Evolutionary conservation across 2,113 vertebrate genomes (phyloP).

Genomic region (Trinectes maculatus): DNA sequence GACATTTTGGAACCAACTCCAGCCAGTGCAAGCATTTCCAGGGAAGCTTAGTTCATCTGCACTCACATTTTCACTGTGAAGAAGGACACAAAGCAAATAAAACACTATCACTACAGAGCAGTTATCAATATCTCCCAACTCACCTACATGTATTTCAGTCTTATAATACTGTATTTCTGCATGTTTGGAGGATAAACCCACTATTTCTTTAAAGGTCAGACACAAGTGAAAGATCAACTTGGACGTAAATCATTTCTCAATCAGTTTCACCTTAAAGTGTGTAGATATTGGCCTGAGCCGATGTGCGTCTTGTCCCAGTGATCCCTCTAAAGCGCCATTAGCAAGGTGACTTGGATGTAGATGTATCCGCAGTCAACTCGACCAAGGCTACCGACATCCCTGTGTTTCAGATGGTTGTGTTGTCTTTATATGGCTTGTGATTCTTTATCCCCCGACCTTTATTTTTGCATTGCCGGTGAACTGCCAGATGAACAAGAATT

Average conservation of each 20-base stretch:
- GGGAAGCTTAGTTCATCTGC: conserved; percentile 47
- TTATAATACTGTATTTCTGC: conserved; percentile 43
- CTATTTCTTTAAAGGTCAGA: conserved; percentile 24
- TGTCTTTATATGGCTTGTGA: conserved; percentile 45
- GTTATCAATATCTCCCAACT: conserved; percentile 24
- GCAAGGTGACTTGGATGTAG: conserved; percentile 23
- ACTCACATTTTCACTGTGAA: conserved; percentile 75
- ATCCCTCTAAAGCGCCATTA: conserved; percentile 26
- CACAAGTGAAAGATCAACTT: conserved; percentile 3
- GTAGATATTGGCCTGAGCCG: conserved; percentile 40
- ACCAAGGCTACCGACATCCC: conserved; percentile 13
- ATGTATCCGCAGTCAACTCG: conserved; percentile 17
- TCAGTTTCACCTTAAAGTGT: conserved; percentile 27
- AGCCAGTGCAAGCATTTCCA: conserved; percentile 39
- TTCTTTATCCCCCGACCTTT: conserved; percentile 30
- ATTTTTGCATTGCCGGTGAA: conserved; percentile 43
- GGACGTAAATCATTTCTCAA: conserved; percentile 21
- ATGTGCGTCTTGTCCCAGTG: conserved; percentile 39
- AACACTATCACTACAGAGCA: conserved; percentile 41
- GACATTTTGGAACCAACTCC: conserved; percentile 41
- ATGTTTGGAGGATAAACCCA: conserved; percentile 36
- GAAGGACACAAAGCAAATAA: conserved; percentile 18
- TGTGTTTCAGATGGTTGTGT: conserved; percentile 51
- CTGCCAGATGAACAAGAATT: conserved; percentile 47
- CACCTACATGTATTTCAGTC: conserved; percentile 20